Base-by-base conservation (phyloP, 2,888 invertebrate species). In the Cantharis rufa region DNA sequence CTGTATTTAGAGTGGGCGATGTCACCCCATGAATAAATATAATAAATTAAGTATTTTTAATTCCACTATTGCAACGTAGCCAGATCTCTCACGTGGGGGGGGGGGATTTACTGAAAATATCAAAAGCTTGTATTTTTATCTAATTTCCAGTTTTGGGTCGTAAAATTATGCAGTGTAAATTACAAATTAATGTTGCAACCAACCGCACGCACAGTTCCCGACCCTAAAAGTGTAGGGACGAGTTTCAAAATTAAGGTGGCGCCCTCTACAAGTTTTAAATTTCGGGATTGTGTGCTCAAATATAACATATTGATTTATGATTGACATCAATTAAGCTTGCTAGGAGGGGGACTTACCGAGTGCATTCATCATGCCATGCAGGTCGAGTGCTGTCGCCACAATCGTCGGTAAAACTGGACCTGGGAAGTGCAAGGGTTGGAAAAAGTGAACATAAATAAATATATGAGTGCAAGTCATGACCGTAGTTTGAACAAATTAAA, bases 291-390 rank as follows among this genome's bases (percentile, higher is more conserved):
- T 13, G 13, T 32, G 32, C 32, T 32, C 32, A 3, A 32, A 32
- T 5, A 28, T 28, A 10, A 28, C 0, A 28, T n/a, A 48, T 48
- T 48, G n/a, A 48, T 4, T 48, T 48, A 7, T 4, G n/a, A n/a
- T 48, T 48, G n/a, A 48, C 48, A 48, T 48, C 48, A 48, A 48
- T n/a, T 48, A 74, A 74, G 77, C 97, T 98, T 92, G 82, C 75
- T 48, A 74, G 70, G 72, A 74, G 13, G 48, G 73, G 70, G 74
- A 89, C 92, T 92, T 91, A 92, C 92, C 92, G 90, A 86, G 90
- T 89, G 87, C 90, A 91, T 89, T 92, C 92, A 86, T 90, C 90
- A 86, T 91, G 91, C 92, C 92, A 92, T 87, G 91, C 90, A 85
- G 91, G 89, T 86, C 88, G 87, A 83, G 88, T 85, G 83, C 85